Base-by-base conservation (phyloP, 2,797 vertebrate species). In the Galago senegalensis region DNA sequence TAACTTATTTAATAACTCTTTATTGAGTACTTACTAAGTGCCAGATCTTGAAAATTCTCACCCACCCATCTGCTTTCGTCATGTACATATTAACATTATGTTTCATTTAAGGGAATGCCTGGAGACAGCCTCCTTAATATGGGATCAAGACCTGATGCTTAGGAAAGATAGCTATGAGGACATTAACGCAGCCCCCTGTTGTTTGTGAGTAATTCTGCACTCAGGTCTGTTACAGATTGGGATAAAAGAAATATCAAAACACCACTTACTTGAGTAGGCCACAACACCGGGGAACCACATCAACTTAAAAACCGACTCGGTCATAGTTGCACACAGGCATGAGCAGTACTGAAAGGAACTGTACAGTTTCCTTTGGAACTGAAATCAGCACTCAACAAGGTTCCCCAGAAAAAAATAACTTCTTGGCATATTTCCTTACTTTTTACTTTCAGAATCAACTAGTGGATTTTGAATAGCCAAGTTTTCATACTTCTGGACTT, bases 161-260 rank as follows among this genome's bases (percentile, higher is more conserved):
- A 80, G 69, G 27, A 7, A 95, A 56, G 27, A 72, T 37, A 40
- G 69, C 63, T 93, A 17, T 92, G 86, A 92, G 82, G 89, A 92
- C 92, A 73, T 95, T 89, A 83, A 87, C 25, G 75, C 5, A 76
- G 49, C 40, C 23, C 69, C 73, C 43, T 89, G 81, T 86, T 83
- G 84, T 81, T 94, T 31, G 69, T 49, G 88, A 87, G 85, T 25
- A 95, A 56, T 86, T 89, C 60, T 69, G 49, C n/a, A 63, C 34
- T 75, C 85, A 10, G 23, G 73, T 61, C 85, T 82, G 31, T 72
- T 93, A 93, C 65, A 94, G 81, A 91, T 23, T 49, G 31, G 46
- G 86, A 67, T 76, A 86, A 80, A 31, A 86, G 90, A 90, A 88
- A 96, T 90, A 96, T 93, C 87, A 95, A 96, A 96, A 92, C 29